A percentile compares a stretch with the other conserved stretches of the same genome.
These are phyloP conservation scores for Dipus sagitta DNA, from an alignment of 2,797 vertebrate species.

Conservation along the genomic window DNA sequence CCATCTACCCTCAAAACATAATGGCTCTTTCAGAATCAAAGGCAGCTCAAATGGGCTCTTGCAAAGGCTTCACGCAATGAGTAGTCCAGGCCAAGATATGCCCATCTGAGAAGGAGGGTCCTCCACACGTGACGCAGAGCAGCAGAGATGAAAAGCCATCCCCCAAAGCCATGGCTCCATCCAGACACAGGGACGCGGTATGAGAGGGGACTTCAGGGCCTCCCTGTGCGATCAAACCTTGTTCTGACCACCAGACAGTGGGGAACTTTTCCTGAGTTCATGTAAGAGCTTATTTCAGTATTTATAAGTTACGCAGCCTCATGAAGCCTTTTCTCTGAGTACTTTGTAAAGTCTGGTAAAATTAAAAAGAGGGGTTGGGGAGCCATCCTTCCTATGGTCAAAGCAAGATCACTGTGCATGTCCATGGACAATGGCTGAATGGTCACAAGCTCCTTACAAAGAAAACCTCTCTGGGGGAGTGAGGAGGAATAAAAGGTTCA, in stretches of 20 bases:
- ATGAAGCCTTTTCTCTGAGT: not conserved
- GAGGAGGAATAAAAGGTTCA: not conserved
- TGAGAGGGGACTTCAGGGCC: accelerated
- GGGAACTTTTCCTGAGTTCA: not conserved
- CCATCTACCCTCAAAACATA: not conserved
- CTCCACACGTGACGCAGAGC: accelerated
- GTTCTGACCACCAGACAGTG: not conserved
- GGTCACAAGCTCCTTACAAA: not conserved
- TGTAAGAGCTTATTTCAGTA: not conserved
- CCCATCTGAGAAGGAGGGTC: not conserved
- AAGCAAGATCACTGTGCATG: not conserved
- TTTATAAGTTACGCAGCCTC: accelerated
- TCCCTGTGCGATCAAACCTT: accelerated
- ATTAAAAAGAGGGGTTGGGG: not conserved
- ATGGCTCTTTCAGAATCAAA: accelerated
- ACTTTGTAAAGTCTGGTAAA: not conserved
- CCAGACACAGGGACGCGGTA: accelerated
- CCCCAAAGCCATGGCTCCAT: not conserved
- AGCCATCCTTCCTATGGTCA: accelerated
- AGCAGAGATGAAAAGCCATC: not conserved
- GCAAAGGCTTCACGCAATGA: not conserved
- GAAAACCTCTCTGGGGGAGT: too few species aligned
- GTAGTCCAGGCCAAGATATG: not conserved
- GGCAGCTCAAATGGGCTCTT: accelerated
- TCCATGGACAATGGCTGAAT: accelerated